Evolutionary conservation across 2,888 invertebrate species (phyloP).

Genomic region (Ormyrus nitidulus): DNA sequence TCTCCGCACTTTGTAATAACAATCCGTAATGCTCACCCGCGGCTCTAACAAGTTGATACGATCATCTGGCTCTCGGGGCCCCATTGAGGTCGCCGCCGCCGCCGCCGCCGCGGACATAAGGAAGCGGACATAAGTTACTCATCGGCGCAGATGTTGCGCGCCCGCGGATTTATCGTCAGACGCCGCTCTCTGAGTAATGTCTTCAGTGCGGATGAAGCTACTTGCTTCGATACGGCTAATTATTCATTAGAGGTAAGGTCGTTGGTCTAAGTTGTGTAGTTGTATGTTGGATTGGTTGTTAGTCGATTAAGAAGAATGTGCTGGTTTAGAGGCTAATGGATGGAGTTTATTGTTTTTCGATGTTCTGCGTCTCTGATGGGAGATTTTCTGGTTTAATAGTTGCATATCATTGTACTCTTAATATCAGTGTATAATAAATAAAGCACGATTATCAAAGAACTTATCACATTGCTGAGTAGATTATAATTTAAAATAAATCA

Average conservation of each 20-base stretch:
- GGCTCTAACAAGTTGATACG: conserved; percentile 43
- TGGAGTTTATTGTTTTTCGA: conserved; percentile 19
- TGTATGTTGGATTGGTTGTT: no score
- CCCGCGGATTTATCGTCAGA: conserved; percentile 65
- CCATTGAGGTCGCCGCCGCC: conserved; percentile 32
- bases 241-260: conserved; percentile 38
- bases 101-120: no score
- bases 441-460: no score
- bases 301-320: no score
- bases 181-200: conserved; percentile 67
- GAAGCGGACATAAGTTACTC: conserved; percentile 61
- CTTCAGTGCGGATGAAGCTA: conserved; percentile 59
- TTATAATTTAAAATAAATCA: no score
- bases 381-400: neutral
- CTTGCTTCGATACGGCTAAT: conserved; percentile 41
- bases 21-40: conserved; percentile 23
- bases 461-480: no score
- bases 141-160: conserved; percentile 65
- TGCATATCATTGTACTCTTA: no score
- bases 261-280: no score
- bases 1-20: conserved; percentile 20
- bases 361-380: neutral
- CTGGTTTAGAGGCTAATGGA: neutral
- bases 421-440: no score
- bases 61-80: conserved; percentile 23